Percentiles rank a stretch among this genome's conserved stretches.
These are phyloP conservation scores for Arremon aurantiirostris DNA, from an alignment of 2,797 vertebrate species.

Conservation along the genomic window DNA sequence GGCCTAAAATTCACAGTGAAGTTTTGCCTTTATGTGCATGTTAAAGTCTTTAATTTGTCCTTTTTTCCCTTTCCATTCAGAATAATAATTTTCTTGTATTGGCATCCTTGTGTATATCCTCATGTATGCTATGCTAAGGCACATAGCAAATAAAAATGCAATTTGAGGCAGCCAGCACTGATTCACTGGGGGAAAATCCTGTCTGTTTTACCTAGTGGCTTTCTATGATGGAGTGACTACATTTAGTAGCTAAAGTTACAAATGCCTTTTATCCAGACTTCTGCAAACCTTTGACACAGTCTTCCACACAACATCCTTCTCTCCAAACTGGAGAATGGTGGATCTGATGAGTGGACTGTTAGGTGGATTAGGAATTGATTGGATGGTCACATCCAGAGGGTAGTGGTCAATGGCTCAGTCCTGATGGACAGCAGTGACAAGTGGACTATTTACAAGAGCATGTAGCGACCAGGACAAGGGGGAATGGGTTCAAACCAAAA, in stretches of 20 bases:
- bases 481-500: background rate
- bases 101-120: background rate
- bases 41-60: background rate
- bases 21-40: background rate
- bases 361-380: background rate
- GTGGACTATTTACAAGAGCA: background rate
- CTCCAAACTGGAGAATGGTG: background rate
- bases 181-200: accelerated
- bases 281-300: background rate
- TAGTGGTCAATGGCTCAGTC: background rate
- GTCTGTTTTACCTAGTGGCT: background rate
- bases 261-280: background rate
- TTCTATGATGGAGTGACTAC: background rate
- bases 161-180: background rate
- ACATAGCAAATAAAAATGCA: background rate
- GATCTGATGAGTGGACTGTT: too few species aligned
- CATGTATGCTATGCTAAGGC: background rate
- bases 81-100: background rate
- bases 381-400: background rate
- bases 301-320: background rate
- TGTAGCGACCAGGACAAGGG: background rate
- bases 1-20: background rate
- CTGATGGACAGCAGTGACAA: background rate
- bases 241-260: background rate
- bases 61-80: background rate